These are phyloP conservation scores for Drosophila hamatofila DNA, from an alignment of 2,888 invertebrate species.

Conservation along the genomic window DNA sequence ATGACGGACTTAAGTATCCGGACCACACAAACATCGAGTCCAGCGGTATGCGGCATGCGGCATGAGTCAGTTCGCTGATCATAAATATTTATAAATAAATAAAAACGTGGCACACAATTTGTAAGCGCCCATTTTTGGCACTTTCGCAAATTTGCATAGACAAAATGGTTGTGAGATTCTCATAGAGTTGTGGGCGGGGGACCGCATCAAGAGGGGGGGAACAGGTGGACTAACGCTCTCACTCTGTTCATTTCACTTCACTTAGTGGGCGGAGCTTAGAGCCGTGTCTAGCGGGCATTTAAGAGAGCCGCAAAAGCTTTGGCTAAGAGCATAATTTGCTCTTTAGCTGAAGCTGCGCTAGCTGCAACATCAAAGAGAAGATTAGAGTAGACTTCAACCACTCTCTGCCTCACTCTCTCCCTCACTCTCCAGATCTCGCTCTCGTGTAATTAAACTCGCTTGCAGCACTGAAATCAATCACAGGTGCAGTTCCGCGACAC, in stretches of 20 bases:
- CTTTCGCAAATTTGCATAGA: conserved; percentile 42
- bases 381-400: not conserved
- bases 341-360: conserved; percentile 18
- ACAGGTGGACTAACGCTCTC: not conserved
- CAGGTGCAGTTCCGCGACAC: conserved; percentile 61
- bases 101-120: conserved; percentile 33
- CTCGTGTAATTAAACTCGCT: conserved; percentile 41
- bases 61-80: conserved; percentile 31
- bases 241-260: conserved; percentile 34
- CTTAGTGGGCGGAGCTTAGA: conserved; percentile 64
- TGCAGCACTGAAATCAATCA: conserved; percentile 64
- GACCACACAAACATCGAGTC: conserved; percentile 47
- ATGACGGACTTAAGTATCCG: conserved; percentile 52
- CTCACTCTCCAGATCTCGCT: too few species aligned
- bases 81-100: conserved; percentile 47
- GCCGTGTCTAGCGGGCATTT: conserved; percentile 29
- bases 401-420: conserved; percentile 1
- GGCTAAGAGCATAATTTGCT: conserved; percentile 31
- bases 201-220: not conserved
- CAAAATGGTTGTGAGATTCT: conserved; percentile 1
- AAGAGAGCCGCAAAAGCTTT: conserved; percentile 32
- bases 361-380: conserved; percentile 2
- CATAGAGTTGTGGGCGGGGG: not conserved
- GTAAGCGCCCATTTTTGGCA: conserved; percentile 66
- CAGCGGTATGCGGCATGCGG: too few species aligned